Percentiles rank a stretch among this genome's conserved stretches.
phyloP scores from a whole-genome alignment of 2,888 invertebrate species.

The Tinea pellionella region DNA sequence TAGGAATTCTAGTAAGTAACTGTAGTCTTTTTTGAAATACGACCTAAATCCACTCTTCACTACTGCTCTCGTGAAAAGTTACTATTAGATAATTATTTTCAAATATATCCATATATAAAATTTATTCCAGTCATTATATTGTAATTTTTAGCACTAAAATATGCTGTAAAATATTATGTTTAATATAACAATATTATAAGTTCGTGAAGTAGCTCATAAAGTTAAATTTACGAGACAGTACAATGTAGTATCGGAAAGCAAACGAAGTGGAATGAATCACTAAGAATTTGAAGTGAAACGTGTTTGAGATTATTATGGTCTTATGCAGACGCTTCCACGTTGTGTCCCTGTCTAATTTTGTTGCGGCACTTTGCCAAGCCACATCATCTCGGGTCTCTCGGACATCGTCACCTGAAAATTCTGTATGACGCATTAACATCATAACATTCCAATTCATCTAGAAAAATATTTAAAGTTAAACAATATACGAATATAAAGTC shows the following conservation, averaged over 20 bases:
- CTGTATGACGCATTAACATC: background rate
- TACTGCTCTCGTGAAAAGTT: too few relatives aligned
- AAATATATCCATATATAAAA: too few relatives aligned
- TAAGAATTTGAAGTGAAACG: background rate
- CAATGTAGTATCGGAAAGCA: background rate
- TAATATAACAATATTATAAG: too few relatives aligned
- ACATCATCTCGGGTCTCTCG: slow-evolving; percentile 1
- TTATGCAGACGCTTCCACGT: slow-evolving; percentile 7
- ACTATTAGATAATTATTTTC: too few relatives aligned
- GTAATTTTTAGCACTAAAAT: too few relatives aligned
- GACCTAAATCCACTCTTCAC: too few relatives aligned
- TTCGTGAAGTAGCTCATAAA: background rate
- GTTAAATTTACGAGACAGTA: background rate
- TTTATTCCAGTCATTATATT: too few relatives aligned
- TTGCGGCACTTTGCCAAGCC: slow-evolving; percentile 13
- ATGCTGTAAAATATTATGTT: too few relatives aligned
- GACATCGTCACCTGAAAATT: slow-evolving; percentile 10
- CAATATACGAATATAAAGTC: background rate
- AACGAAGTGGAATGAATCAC: slow-evolving; percentile 5
- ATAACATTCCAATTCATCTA: background rate
- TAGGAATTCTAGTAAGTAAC: too few relatives aligned
- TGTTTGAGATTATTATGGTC: slow-evolving; percentile 11
- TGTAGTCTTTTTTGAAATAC: too few relatives aligned
- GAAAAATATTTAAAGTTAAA: background rate
- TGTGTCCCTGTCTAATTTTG: slow-evolving; percentile 14